Base-by-base conservation (phyloP, 2,797 vertebrate genomes). In the Hypotaenidia okinawae region DNA sequence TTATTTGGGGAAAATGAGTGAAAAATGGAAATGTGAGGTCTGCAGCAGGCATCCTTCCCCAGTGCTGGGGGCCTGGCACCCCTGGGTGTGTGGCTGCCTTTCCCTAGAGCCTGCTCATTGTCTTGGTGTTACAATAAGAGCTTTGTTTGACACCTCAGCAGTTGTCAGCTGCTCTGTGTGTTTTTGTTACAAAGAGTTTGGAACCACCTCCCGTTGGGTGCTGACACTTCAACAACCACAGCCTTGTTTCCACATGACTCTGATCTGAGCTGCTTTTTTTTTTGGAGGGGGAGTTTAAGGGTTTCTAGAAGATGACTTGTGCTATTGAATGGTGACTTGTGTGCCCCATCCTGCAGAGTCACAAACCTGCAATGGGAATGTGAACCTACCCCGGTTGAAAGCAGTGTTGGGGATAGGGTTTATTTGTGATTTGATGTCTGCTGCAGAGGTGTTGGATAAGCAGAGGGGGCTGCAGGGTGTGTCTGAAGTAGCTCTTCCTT, bases 91-190 rank as follows among this genome's bases (percentile, higher is more conserved):
- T 5, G 45, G 12, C 86, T 19, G 87, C 67, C 55, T 54, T 25
- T 67, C 61, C 80, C 63, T 57, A 11, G 52, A 75, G 89, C 59
- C 13, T 30, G 12, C 51, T 33, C 89, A 92, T 98, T 98, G 97
- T 97, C 76, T 77, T 37, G 13, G 14, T n/a, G 62, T n/a, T 64
- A 98, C 97, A 98, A 96, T 97, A 21, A 0, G 55, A 58, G 90
- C 97, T 97, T 97, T 98, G 98, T 98, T 92, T 81, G 89, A 73
- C 94, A 97, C 94, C 92, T 96, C 39, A 27, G 95, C 95, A 73
- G 80, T 43, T 69, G 94, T 97, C 97, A 98, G 97, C 97, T 98
- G 97, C 13, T 45, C 43, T 92, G 89, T 82, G 66, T 96, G 63
- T 95, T 91, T 97, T 91, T 96, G 91, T 83, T 89, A 47, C 49